phyloP scores from a whole-genome alignment of 2,888 invertebrate genomes.

The Acrobeloides nanus region DNA sequence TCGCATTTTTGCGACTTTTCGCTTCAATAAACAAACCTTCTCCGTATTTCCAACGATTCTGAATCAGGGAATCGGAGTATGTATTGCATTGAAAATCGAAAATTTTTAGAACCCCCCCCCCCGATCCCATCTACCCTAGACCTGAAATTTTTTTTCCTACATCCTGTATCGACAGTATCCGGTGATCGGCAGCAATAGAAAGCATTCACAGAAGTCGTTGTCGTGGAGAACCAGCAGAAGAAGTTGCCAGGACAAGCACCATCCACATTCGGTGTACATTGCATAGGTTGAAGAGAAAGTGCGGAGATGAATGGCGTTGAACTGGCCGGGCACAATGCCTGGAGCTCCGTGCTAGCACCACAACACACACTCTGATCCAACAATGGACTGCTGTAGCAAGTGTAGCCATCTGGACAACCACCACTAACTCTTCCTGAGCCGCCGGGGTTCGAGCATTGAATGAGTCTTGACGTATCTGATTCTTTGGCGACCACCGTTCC shows the following conservation, averaged over 20 bases:
- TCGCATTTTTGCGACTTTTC: too few relatives aligned
- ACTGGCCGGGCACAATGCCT: slow-evolving; percentile 48
- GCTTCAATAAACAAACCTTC: too few relatives aligned
- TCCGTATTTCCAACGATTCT: too few relatives aligned
- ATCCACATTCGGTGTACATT: slow-evolving; percentile 52
- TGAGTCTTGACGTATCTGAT: slow-evolving; percentile 38
- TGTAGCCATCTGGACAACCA: slow-evolving; percentile 52
- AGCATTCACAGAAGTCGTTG: slow-evolving; percentile 46
- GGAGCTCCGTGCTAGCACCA: slow-evolving; percentile 47
- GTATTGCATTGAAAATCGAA: not conserved
- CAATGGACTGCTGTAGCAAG: slow-evolving; percentile 43
- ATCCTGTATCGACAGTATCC: slow-evolving; percentile 50
- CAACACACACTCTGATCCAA: slow-evolving; percentile 53
- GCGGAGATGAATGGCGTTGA: slow-evolving; percentile 52
- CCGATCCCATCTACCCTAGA: not conserved
- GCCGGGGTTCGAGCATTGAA: slow-evolving; percentile 46
- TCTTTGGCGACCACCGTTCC: slow-evolving; percentile 51
- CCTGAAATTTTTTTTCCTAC: slow-evolving; percentile 24
- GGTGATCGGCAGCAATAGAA: slow-evolving; percentile 53
- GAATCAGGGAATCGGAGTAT: not conserved
- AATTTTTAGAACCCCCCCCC: not conserved
- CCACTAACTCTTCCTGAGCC: slow-evolving; percentile 41
- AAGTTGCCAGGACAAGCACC: slow-evolving; percentile 52
- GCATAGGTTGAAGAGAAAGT: slow-evolving; percentile 52
- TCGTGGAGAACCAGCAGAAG: slow-evolving; percentile 53